Evolutionary conservation across 2,888 invertebrate genomes (phyloP), one percentile per base, ranked within the genome.

Genomic region (Luffia ferchaultella): DNA sequence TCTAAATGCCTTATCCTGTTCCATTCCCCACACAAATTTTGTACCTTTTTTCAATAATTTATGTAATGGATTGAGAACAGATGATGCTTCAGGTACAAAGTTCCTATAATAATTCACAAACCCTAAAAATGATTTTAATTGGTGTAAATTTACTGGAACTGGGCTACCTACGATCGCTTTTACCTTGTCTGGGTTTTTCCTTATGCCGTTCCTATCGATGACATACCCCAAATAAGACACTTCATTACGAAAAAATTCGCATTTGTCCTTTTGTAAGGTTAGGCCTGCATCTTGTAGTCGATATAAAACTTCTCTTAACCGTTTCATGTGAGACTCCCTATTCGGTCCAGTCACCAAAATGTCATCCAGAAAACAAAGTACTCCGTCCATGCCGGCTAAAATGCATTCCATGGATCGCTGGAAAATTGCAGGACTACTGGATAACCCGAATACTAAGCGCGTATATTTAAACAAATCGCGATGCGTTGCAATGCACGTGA

Each of bases 381-480:
- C 9, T 1, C 57, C 60, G 1, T 58, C 55, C 7, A 62, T 50
- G 0, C 57, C 59, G 12, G 53, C n/a, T 0, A 61, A 47, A 9
- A 62, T n/a, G 0, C 54, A 50, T 42, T 60, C 58, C 57, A 60
- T 58, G 0, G 59, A 52, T 3, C 56, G 52, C 46, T 60, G 60
- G 30, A 58, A 60, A 42, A 58, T 55, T 9, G 57, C 55, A 15
- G 56, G 56, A 16, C 55, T 55, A 18, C 54, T 55, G 0, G 57
- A 53, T 42, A 56, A 42, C 1, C 57, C 54, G 42, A 51, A 55
- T 1, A 50, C 53, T 17, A 50, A 12, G 18, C 50, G 17, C 12
- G 45, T 50, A 18, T 20, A 50, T 12, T 45, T 50, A n/a, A 45
- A 46, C 16, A 46, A 2, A 5, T 41, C 46, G 12, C 40, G 7